Evolutionary conservation across 1,140 invertebrate genomes (phyloP).

Genomic region (Pseudomyrmex flavicornis): DNA sequence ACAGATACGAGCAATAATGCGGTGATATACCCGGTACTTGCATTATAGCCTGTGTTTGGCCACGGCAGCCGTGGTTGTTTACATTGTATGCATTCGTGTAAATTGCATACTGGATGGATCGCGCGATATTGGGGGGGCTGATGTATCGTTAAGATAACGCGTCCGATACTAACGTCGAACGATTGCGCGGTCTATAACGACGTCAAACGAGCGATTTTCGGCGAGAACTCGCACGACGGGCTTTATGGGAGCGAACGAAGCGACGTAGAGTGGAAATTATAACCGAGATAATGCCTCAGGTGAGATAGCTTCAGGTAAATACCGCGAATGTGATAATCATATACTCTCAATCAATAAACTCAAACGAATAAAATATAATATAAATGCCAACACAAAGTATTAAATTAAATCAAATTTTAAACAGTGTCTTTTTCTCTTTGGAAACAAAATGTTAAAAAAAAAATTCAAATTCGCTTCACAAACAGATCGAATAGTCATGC

Average conservation of each 20-base stretch:
- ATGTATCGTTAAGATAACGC: conserved; percentile 82
- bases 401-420: too few species aligned
- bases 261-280: background rate
- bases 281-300: conserved; percentile 19
- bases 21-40: conserved; percentile 76
- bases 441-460: background rate
- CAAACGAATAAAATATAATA: background rate
- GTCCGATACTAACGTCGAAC: conserved; percentile 75
- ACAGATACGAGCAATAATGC: conserved; percentile 77
- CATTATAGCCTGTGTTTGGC: conserved; percentile 81
- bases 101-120: conserved; percentile 62
- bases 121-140: conserved; percentile 70
- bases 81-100: conserved; percentile 70
- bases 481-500: conserved; percentile 26
- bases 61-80: conserved; percentile 75
- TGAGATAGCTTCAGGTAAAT: conserved; percentile 13
- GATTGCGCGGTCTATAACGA: conserved; percentile 69
- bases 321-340: background rate
- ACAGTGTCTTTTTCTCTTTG: too few species aligned
- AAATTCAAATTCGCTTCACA: conserved; percentile 29
- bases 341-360: background rate
- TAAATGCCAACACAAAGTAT: background rate
- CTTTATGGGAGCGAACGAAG: conserved; percentile 46
- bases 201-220: conserved; percentile 51
- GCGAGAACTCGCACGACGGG: conserved; percentile 35